phyloP scores from a whole-genome alignment of 1,140 invertebrate genomes.

The Bombus pascuorum region DNA sequence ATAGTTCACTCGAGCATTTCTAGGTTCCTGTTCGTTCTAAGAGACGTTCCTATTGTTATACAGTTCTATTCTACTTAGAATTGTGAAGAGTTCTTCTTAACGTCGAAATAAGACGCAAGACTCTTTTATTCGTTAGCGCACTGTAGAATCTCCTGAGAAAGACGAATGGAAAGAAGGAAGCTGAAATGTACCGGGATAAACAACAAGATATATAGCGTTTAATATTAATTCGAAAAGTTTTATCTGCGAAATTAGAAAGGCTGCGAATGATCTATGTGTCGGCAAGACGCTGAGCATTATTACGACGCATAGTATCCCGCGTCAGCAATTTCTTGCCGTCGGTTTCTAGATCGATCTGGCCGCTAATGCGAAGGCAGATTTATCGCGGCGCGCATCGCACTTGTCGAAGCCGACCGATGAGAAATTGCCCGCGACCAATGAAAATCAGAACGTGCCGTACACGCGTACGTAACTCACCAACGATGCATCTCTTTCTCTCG shows the following conservation, averaged over 20 bases:
- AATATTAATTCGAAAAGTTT: not conserved
- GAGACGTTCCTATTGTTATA: not conserved
- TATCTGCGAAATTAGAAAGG: not conserved
- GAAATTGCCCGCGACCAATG: slow-evolving; percentile 28
- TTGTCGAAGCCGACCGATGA: slow-evolving; percentile 34
- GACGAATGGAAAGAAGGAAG: no score
- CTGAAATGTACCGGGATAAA: not conserved
- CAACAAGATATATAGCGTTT: not conserved
- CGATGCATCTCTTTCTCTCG: slow-evolving; percentile 6
- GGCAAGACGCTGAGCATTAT: not conserved
- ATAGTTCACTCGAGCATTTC: not conserved
- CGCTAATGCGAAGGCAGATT: slow-evolving; percentile 38
- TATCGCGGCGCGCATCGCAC: slow-evolving; percentile 28
- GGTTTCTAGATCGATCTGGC: slow-evolving; percentile 16
- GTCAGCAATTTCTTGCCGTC: slow-evolving; percentile 23
- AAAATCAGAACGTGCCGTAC: slow-evolving; percentile 17
- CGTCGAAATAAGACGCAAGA: not conserved
- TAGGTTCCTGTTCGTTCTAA: not conserved
- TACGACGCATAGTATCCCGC: not conserved
- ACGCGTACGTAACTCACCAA: not conserved
- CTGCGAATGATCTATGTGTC: not conserved
- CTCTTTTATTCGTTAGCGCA: not conserved
- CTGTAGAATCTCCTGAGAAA: not conserved
- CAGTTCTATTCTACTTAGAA: not conserved
- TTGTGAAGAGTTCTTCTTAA: not conserved